Evolutionary conservation across 1,140 invertebrate genomes (phyloP), one percentile per base, ranked within the genome.

Genomic region (Heliconius congener): DNA sequence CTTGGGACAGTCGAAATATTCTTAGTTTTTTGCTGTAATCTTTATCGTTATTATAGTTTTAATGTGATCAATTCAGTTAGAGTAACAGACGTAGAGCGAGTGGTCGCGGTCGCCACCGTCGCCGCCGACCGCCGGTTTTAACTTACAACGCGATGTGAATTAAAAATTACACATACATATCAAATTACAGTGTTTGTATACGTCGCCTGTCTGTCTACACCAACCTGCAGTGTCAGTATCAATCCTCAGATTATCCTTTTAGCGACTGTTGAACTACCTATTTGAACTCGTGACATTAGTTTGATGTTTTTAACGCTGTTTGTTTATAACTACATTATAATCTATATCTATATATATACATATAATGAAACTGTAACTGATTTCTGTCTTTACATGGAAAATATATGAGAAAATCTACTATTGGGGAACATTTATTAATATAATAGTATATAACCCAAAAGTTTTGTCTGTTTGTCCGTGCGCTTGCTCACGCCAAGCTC

Each of bases 121-220:
- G 84, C 84, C 84, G 80, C 84, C 85, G 81, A 86, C 81, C 75
- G 78, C 78, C 77, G 79, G 86, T 82, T 78, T 86, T 73, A 73
- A 81, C 78, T 88, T 83, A 79, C 80, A 86, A 86, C 87, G 88
- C 83, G 83, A 81, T 76, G 81, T 83, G 88, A 90, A 88, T 90
- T 85, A 88, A 86, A 89, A 87, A 86, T 83, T 80, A 78, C 78
- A 80, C 76, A 75, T 76, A 81, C 66, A 34, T 81, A 57, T 81
- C 73, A 55, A 23, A 73, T 77, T 77, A 46, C 73, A 55, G 74
- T 76, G 2, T 73, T 73, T 73, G 80, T 73, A 78, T 70, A 72
- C 72, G 78, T 74, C 77, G 84, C 82, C 82, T 72, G 37, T 81
- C 55, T 37, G 84, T 83, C 81, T 83, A 50, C 73, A 39, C 57